Evolutionary conservation across 2,113 vertebrate genomes (phyloP).

Genomic region (Tragelaphus buxtoni): DNA sequence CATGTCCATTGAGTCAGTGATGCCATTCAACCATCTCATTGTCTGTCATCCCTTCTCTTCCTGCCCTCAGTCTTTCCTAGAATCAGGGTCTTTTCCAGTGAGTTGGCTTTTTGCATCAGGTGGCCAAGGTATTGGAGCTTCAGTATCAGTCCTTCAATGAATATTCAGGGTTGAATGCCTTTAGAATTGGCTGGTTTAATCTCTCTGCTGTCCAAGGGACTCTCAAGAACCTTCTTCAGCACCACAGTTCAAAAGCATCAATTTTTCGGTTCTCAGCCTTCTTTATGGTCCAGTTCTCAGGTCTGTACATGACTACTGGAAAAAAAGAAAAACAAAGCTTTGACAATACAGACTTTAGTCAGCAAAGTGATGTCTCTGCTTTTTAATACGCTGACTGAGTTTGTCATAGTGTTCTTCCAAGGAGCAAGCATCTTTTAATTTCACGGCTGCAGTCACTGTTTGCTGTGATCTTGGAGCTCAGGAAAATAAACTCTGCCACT

Average conservation of each 20-base stretch:
- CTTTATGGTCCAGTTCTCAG: not conserved
- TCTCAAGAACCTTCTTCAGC: not conserved
- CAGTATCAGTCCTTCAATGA: not conserved
- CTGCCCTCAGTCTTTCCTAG: not conserved
- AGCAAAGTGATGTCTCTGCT: not conserved
- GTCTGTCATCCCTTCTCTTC: not conserved
- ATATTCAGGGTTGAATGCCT: not conserved
- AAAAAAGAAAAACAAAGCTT: not conserved
- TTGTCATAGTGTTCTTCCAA: not conserved
- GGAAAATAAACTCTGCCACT: not conserved
- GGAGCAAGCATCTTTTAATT: not conserved
- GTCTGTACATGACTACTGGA: not conserved
- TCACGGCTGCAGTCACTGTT: not conserved
- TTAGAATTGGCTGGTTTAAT: not conserved
- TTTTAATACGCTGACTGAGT: not conserved
- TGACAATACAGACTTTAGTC: not conserved
- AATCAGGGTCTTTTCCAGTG: not conserved
- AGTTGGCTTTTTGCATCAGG: not conserved
- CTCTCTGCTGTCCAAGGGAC: not conserved
- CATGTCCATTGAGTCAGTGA: not conserved
- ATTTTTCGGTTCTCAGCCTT: not conserved
- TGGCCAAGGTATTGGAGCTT: not conserved
- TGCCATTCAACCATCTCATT: not conserved
- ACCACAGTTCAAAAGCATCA: not conserved
- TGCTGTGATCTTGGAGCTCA: not conserved